Percentiles rank a stretch among this genome's conserved stretches.
Conservation (phyloP, 2,797 vertebrate species). For the Lepilemur ruficaudatus region DNA sequence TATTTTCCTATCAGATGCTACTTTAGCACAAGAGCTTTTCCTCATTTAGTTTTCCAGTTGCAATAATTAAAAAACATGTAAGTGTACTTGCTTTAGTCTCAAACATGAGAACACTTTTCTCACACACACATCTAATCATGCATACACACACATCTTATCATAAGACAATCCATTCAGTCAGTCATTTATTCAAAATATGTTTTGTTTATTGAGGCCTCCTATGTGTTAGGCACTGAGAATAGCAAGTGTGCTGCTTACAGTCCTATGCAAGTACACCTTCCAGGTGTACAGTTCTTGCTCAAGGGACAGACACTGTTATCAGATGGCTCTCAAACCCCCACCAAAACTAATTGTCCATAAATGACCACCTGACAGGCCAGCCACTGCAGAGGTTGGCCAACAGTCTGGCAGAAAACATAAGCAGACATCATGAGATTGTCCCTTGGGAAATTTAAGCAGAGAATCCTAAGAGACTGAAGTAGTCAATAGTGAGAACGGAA, state of each 20-base stretch:
- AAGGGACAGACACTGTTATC: not conserved
- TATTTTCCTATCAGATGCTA: slow-evolving; percentile 19
- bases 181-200: not conserved
- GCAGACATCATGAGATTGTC: not conserved
- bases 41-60: slow-evolving; percentile 64
- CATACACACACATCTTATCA: not conserved
- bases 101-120: slow-evolving; percentile 28
- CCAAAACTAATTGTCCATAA: not conserved
- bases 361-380: not conserved
- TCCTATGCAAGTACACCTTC: not conserved
- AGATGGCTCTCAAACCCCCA: not conserved
- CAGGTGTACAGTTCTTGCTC: not conserved
- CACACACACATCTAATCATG: slow-evolving; percentile 42
- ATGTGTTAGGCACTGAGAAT: not conserved
- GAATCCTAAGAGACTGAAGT: not conserved
- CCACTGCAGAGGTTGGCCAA: not conserved
- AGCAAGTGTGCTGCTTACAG: not conserved
- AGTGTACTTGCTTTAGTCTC: not conserved
- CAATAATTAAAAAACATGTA: slow-evolving; percentile 60
- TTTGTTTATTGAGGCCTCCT: not conserved
- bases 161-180: not conserved
- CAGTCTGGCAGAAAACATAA: not conserved
- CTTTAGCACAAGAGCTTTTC: slow-evolving; percentile 54
- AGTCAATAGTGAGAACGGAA: not conserved
- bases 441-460: not conserved